Percentiles rank a stretch among this genome's conserved stretches.
These are phyloP conservation scores for Protosalanx chinensis DNA, from an alignment of 2,797 vertebrate species.

Conservation along the genomic window DNA sequence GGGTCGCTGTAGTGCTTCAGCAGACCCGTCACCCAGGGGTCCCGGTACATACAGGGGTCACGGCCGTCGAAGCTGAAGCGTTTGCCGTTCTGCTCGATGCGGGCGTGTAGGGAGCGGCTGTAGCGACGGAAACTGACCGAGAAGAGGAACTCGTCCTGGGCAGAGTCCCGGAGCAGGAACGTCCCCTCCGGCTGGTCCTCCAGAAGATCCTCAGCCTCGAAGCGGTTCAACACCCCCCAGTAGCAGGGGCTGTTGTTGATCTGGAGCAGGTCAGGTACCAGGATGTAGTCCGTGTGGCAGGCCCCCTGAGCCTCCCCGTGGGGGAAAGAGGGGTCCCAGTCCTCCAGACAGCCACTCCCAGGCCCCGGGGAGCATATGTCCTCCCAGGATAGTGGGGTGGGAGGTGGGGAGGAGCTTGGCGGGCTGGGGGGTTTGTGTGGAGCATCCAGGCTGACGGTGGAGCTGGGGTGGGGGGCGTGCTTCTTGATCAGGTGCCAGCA, in stretches of 20 bases:
- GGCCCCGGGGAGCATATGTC: slow-evolving; percentile 74
- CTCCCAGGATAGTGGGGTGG: slow-evolving; percentile 72
- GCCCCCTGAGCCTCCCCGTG: slow-evolving; percentile 53
- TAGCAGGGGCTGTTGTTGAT: slow-evolving; percentile 96
- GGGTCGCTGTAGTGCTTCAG: slow-evolving; percentile 94
- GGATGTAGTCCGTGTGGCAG: slow-evolving; percentile 84
- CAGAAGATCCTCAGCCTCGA: slow-evolving; percentile 89
- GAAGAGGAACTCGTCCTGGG: slow-evolving; percentile 95
- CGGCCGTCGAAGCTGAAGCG: slow-evolving; percentile 96
- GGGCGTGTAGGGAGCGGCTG: slow-evolving; percentile 92
- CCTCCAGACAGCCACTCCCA: slow-evolving; percentile 75
- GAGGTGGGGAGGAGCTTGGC: slow-evolving; percentile 56
- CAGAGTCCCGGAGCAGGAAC: slow-evolving; percentile 90
- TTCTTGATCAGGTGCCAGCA: slow-evolving; percentile 94
- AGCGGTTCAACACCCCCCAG: slow-evolving; percentile 96
- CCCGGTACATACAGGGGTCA: slow-evolving; percentile 94
- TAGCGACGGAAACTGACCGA: slow-evolving; percentile 96
- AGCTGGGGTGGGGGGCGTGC: slow-evolving; percentile 74
- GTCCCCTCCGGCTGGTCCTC: slow-evolving; percentile 96
- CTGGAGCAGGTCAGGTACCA: slow-evolving; percentile 94
- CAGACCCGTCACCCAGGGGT: slow-evolving; percentile 88
- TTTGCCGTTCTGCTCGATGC: slow-evolving; percentile 94
- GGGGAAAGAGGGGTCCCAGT: slow-evolving; percentile 67
- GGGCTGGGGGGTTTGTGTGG: slow-evolving; percentile 63
- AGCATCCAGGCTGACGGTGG: slow-evolving; percentile 67